Conservation (phyloP, 1,140 invertebrate genomes). For the Brachionus asplanchnoidis region DNA sequence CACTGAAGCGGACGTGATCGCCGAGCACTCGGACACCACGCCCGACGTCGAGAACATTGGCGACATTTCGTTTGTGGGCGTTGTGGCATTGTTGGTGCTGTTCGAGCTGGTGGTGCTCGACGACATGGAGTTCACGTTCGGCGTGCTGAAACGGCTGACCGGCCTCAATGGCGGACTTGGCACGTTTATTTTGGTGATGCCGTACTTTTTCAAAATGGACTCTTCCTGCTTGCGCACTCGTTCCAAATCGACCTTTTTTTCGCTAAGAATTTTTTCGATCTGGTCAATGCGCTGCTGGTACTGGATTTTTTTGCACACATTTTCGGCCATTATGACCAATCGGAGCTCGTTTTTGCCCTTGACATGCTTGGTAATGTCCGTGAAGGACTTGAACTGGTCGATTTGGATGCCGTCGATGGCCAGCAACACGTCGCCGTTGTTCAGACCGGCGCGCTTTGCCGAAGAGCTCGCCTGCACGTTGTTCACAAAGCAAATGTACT, state of each 20-base stretch:
- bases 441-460: conserved; percentile 21
- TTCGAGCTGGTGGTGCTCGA: background rate
- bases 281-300: conserved; percentile 20
- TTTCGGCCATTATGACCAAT: conserved; percentile 34
- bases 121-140: background rate
- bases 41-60: background rate
- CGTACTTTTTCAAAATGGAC: background rate
- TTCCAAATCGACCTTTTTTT: conserved; percentile 27
- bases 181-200: background rate
- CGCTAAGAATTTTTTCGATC: background rate
- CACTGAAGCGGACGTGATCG: background rate
- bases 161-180: background rate
- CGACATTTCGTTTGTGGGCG: background rate
- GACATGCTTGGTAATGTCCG: conserved; percentile 12
- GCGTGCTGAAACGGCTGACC: background rate
- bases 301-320: conserved; percentile 28
- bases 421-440: conserved; percentile 15
- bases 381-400: conserved; percentile 24
- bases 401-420: conserved; percentile 11
- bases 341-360: conserved; percentile 19
- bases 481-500: conserved; percentile 38
- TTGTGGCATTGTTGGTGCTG: background rate
- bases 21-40: background rate
- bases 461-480: background rate
- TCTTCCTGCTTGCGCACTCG: background rate